Base-by-base conservation (phyloP, 1,140 invertebrate species). In the Drosophila kanapiae region DNA sequence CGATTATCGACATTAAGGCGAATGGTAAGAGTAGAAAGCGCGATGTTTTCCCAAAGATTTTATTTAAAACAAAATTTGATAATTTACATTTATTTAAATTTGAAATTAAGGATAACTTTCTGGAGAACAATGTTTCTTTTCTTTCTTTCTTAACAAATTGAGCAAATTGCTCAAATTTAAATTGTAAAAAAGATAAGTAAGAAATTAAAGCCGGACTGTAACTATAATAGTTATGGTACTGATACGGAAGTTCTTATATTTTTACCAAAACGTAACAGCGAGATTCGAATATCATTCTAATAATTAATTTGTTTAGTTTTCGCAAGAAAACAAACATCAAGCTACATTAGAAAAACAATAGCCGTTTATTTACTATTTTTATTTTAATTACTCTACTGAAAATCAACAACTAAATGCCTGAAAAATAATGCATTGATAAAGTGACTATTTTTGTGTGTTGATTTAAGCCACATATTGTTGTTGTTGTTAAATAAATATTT, bases 341-440 rank as follows among this genome's bases (percentile, higher is more conserved):
- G 13, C 11, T 18, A 18, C 10, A 8, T 33, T 2, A 16, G 23
- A 31, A n/a, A n/a, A 6, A 18, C 33, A 14, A 23, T 23, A 6
- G 8, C 35, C 4, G 18, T 37, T 38, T 54, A 54, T 54, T 54
- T 38, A 37, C 53, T 54, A 18, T 54, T 23, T 38, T 10, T 38
- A 18, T 27, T 54, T 37, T 54, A 54, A 54, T 54, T 54, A 54
- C 53, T 54, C 2, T 14, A 54, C 33, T 37, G 33, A 54, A 37
- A 54, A 37, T 23, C 51, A 54, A 54, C 51, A 54, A 23, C 16
- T 23, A 54, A 38, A 37, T 54, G 51, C 33, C 11, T 9, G 11
- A 54, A 54, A 54, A 54, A 54, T 37, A 54, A 54, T 37, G 51
- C 8, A 37, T 38, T 54, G 33, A 54, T 54, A 54, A 54, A 54